Base-by-base conservation (phyloP, 2,888 invertebrate species). In the Eupeodes luniger region DNA sequence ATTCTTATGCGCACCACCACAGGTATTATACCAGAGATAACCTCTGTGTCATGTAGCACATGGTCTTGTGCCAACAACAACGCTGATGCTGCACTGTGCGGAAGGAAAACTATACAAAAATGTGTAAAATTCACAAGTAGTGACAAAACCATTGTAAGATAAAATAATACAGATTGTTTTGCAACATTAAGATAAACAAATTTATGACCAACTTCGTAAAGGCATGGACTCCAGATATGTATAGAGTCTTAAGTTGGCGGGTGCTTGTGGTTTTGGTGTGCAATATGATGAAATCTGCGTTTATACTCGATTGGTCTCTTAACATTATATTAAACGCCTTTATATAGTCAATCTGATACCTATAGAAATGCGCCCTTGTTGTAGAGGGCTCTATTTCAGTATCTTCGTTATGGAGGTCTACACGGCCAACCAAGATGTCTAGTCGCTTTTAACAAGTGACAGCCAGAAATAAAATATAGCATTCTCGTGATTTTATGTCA, bases 141-240 rank as follows among this genome's bases (percentile, higher is more conserved):
- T 87, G 87, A 87, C 83, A 87, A 87, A 87, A 87, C 79, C 82
- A 79, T 87, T 87, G 87, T 87, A 72, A 72, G 87, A 87, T 87
- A 76, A 87, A 80, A 83, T 76, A 80, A 80, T 80, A 66, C 82
- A 80, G 83, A 87, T 80, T 72, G 80, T 84, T 55, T 83, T 80
- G 87, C 80, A 84, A 87, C 80, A 62, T 76, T 80, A 34, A 83
- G 83, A 83, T 83, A 83, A 83, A 87, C 72, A 61, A 81, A 85
- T 79, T 87, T 87, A 83, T 80, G 83, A 76, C 76, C 85, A 64
- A 19, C 27, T 57, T 19, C 9, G 40, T 40, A 40, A 5, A 40
- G 40, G 1, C 40, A 5, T 40, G 5, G 27, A 27, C 27, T 27
- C 27, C 27, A 27, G 27, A 27, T 53, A 10, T 12, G 14, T 1